phyloP scores from a whole-genome alignment of 1,140 invertebrate genomes.

The Drosophila sulfurigaster region DNA sequence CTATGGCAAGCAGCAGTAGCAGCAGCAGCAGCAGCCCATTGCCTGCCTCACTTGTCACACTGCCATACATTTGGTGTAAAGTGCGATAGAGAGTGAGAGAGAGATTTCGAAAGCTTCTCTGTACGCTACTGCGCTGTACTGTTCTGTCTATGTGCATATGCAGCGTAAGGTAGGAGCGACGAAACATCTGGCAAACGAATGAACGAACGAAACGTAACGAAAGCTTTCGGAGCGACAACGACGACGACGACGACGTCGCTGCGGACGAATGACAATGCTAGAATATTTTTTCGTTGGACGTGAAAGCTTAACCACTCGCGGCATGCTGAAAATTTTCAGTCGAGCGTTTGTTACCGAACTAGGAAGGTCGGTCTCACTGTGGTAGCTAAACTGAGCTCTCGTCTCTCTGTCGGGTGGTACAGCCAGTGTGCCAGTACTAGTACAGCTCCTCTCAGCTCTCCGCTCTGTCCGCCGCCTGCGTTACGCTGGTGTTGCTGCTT shows the following conservation, averaged over 20 bases:
- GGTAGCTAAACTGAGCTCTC: conserved; percentile 75
- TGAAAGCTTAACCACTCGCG: conserved; percentile 84
- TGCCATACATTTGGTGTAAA: conserved; percentile 68
- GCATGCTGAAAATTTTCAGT: conserved; percentile 84
- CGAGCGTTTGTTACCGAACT: conserved; percentile 84
- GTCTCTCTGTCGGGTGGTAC: conserved; percentile 80
- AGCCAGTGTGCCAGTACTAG: conserved; percentile 68
- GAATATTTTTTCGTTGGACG: conserved; percentile 57
- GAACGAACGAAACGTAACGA: conserved; percentile 45
- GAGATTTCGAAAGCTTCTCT: conserved; percentile 61
- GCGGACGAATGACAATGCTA: conserved; percentile 29
- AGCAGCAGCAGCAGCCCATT: conserved; percentile 25
- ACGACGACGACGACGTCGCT: conserved; percentile 18
- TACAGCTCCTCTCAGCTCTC: conserved; percentile 74
- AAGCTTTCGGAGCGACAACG: conserved; percentile 52
- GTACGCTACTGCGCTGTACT: conserved; percentile 29
- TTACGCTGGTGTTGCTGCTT: conserved; percentile 77
- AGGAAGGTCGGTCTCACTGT: conserved; percentile 82
- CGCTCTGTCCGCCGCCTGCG: conserved; percentile 71
- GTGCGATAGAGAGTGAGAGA: conserved; percentile 52
- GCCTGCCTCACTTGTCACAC: conserved; percentile 73
- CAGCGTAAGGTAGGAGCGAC: conserved; percentile 38
- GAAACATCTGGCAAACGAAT: conserved; percentile 67
- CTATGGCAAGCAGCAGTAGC: neutral
- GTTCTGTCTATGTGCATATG: conserved; percentile 18